Evolutionary conservation across 1,140 invertebrate species (phyloP).

Genomic region (Nymphalis io): DNA sequence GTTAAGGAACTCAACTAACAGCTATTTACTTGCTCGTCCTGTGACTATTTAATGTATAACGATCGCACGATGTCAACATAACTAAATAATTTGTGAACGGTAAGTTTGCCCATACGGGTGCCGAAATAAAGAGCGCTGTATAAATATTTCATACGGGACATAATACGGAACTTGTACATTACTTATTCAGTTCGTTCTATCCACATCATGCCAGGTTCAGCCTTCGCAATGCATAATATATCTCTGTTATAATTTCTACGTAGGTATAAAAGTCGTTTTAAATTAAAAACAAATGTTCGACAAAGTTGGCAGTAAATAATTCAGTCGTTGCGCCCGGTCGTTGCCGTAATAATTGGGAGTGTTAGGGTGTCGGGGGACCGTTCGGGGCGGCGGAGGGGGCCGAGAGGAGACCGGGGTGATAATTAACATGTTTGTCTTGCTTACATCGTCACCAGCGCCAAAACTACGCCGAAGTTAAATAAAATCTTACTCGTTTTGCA

Average conservation of each 20-base stretch:
- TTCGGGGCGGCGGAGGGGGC: conserved; percentile 18
- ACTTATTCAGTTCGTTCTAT: conserved; percentile 55
- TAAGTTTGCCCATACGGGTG: conserved; percentile 31
- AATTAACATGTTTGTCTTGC: conserved; percentile 79
- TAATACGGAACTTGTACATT: conserved; percentile 56
- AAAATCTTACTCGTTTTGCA: conserved; percentile 75
- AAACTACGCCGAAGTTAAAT: conserved; percentile 77
- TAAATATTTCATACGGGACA: conserved; percentile 58
- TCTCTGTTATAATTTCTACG: conserved; percentile 56
- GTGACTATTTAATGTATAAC: conserved; percentile 1
- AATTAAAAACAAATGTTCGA: conserved; percentile 71
- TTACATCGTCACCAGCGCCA: conserved; percentile 73
- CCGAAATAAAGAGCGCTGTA: conserved; percentile 43
- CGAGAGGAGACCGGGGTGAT: conserved; percentile 47
- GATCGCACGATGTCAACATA: neutral
- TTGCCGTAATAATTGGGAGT: conserved; percentile 59
- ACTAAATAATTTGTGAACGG: conserved; percentile 20
- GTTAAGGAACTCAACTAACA: neutral
- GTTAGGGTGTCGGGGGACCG: conserved; percentile 28
- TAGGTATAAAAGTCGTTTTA: conserved; percentile 59
- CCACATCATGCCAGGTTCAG: conserved; percentile 51
- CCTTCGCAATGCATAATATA: conserved; percentile 60
- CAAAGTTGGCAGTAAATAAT: conserved; percentile 68
- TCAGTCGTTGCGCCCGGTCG: conserved; percentile 56
- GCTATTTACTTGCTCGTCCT: neutral